Percentiles rank a stretch among this genome's conserved stretches.
phyloP scores from a whole-genome alignment of 2,113 vertebrate species.

The Seriola quinqueradiata region DNA sequence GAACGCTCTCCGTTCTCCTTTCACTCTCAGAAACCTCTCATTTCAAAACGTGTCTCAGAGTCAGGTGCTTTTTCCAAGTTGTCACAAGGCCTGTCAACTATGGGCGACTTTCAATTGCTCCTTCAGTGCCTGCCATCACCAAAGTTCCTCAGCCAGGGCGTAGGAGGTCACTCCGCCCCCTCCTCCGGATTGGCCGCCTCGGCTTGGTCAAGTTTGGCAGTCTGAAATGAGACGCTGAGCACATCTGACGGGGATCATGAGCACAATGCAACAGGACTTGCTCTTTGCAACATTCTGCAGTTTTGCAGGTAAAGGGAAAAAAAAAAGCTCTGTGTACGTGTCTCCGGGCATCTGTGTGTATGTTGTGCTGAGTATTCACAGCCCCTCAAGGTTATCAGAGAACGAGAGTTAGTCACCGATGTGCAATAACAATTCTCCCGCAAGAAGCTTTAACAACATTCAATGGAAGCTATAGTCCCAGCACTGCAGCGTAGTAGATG shows the following conservation, averaged over 20 bases:
- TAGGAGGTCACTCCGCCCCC: conserved; percentile 53
- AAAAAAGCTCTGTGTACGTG: background rate
- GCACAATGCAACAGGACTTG: conserved; percentile 23
- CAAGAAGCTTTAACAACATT: background rate
- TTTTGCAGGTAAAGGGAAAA: conserved; percentile 10
- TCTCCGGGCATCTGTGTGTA: background rate
- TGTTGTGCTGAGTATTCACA: background rate
- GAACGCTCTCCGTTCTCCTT: conserved; percentile 17
- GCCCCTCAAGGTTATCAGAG: conserved; percentile 10
- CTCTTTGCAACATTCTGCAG: conserved; percentile 27
- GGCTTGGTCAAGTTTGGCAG: conserved; percentile 47
- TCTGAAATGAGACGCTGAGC: conserved; percentile 63
- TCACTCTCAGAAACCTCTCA: conserved; percentile 54
- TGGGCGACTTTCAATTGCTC: conserved; percentile 79
- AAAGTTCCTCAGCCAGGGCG: conserved; percentile 46
- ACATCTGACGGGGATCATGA: conserved; percentile 55
- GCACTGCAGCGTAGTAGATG: background rate
- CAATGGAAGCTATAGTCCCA: background rate
- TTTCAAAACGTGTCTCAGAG: conserved; percentile 53
- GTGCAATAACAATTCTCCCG: background rate
- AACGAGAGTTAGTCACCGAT: background rate
- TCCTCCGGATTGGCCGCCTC: conserved; percentile 63
- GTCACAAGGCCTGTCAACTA: conserved; percentile 66
- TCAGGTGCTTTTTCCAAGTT: conserved; percentile 66
- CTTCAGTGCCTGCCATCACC: conserved; percentile 56